Evolutionary conservation across 2,113 vertebrate genomes (phyloP).

Genomic region (Columba livia): DNA sequence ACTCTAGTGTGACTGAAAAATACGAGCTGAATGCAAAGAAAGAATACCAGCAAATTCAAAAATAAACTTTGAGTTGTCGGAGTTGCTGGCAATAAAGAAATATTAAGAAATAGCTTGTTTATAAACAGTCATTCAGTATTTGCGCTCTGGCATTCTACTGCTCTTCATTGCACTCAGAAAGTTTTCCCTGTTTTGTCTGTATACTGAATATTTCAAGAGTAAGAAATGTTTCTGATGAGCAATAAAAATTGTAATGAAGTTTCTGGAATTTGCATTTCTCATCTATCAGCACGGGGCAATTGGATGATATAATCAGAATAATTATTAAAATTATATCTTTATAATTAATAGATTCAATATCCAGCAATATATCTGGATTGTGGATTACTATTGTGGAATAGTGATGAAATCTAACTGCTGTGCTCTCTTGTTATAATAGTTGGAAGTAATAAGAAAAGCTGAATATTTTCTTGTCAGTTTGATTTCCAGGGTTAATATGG

Average conservation of each 20-base stretch:
- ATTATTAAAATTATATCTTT: not conserved
- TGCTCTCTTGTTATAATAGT: not conserved
- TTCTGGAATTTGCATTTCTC: slow-evolving; percentile 29
- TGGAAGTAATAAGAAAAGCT: not conserved
- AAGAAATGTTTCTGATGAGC: not conserved
- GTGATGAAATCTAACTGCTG: not conserved
- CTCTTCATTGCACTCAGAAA: not conserved
- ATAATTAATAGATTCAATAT: not conserved
- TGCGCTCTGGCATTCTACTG: slow-evolving; percentile 8
- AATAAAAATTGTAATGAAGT: slow-evolving; percentile 19
- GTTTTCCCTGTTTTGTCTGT: slow-evolving; percentile 15
- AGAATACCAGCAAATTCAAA: not conserved
- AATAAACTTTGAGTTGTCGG: not conserved
- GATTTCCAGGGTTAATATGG: not conserved
- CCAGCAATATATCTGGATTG: not conserved
- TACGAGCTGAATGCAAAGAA: not conserved
- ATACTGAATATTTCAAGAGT: not conserved
- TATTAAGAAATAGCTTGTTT: slow-evolving; percentile 4
- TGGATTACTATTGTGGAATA: not conserved
- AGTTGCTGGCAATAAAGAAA: not conserved
- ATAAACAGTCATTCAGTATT: slow-evolving; percentile 8
- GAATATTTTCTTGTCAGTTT: not conserved
- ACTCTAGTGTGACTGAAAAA: not conserved
- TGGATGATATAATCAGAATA: not conserved
- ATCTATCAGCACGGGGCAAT: not conserved